Percentiles rank a stretch among this genome's conserved stretches.
Evolutionary conservation across 1,140 invertebrate species (phyloP).

Genomic region (Oppia nitens): DNA sequence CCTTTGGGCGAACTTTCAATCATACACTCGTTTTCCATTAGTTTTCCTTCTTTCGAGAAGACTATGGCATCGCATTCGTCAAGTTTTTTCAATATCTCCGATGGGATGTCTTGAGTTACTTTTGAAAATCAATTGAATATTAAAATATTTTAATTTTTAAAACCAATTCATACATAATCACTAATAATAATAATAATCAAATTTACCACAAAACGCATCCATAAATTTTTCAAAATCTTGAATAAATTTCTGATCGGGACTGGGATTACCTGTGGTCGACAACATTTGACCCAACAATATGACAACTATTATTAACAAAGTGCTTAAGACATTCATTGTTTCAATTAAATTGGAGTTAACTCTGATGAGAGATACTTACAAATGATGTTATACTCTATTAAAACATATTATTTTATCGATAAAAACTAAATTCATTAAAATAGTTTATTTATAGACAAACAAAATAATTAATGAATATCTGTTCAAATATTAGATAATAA

Average conservation of each 20-base stretch:
- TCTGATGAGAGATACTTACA: too few species aligned
- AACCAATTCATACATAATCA: background rate
- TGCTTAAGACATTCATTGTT: too few species aligned
- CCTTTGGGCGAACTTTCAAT: background rate
- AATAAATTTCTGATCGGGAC: background rate
- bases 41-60: background rate
- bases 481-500: too few species aligned
- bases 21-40: background rate
- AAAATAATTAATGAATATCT: too few species aligned
- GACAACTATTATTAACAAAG: too few species aligned
- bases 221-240: background rate
- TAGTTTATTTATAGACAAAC: too few species aligned
- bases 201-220: background rate
- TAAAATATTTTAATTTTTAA: background rate
- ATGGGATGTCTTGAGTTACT: background rate
- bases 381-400: too few species aligned
- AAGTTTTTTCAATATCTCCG: background rate
- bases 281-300: too few species aligned
- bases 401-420: too few species aligned
- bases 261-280: too few species aligned
- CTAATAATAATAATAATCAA: background rate
- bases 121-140: background rate
- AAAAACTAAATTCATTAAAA: too few species aligned
- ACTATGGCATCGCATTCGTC: background rate
- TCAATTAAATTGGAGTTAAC: too few species aligned